phyloP scores from a whole-genome alignment of 2,888 invertebrate genomes.

The Drosophila melanosoma region DNA sequence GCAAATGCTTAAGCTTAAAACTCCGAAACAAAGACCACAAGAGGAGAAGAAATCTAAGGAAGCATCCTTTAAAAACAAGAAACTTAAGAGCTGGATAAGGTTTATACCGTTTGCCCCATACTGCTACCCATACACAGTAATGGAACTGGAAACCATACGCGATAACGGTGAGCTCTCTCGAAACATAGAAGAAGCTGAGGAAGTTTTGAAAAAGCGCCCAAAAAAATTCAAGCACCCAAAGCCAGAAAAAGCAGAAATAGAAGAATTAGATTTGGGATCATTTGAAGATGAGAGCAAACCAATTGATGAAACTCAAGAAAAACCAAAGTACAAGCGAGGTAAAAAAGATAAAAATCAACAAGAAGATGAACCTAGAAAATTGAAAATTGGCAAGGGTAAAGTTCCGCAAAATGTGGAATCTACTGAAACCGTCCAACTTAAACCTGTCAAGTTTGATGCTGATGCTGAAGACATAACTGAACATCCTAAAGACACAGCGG shows the following conservation, averaged over 20 bases:
- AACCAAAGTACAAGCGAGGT: slow-evolving; percentile 83
- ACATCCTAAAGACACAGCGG: slow-evolving; percentile 33
- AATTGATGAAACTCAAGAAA: slow-evolving; percentile 71
- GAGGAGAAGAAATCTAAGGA: slow-evolving; percentile 85
- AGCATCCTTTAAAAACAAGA: slow-evolving; percentile 88
- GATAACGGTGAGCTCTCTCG: slow-evolving; percentile 89
- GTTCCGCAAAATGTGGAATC: slow-evolving; percentile 77
- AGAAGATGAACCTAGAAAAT: slow-evolving; percentile 64
- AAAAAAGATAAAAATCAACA: slow-evolving; percentile 67
- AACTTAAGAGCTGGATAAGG: slow-evolving; percentile 90
- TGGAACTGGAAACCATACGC: slow-evolving; percentile 85
- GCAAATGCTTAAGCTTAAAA: slow-evolving; percentile 88
- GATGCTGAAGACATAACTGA: slow-evolving; percentile 36
- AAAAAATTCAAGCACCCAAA: slow-evolving; percentile 87
- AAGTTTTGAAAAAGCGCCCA: slow-evolving; percentile 87
- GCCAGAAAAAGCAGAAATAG: slow-evolving; percentile 86
- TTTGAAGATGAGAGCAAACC: slow-evolving; percentile 71
- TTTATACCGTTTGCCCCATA: slow-evolving; percentile 88
- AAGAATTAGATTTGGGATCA: slow-evolving; percentile 85
- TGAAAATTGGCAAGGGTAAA: slow-evolving; percentile 81
- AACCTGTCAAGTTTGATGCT: slow-evolving; percentile 68
- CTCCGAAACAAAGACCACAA: slow-evolving; percentile 81
- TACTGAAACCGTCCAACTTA: slow-evolving; percentile 81
- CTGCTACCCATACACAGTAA: slow-evolving; percentile 75
- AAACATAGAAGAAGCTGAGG: slow-evolving; percentile 89